Percentiles rank a stretch among this genome's conserved stretches.
These are phyloP conservation scores for Lucilia sericata DNA, from an alignment of 1,140 invertebrate species.

Conservation along the genomic window DNA sequence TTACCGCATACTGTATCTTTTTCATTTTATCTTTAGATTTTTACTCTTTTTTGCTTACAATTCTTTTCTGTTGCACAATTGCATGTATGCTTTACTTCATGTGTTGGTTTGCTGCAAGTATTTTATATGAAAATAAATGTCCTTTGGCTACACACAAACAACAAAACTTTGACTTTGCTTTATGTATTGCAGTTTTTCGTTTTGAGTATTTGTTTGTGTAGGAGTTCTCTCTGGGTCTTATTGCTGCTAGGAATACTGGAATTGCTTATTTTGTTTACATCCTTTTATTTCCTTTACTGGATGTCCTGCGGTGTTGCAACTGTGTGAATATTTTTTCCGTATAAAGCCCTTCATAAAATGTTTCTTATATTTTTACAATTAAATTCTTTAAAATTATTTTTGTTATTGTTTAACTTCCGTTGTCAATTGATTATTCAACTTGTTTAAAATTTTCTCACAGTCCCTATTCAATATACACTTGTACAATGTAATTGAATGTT, in stretches of 20 bases:
- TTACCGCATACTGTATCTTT: slow-evolving; percentile 28
- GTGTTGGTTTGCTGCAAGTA: not conserved
- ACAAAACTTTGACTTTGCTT: not conserved
- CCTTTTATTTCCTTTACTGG: not conserved
- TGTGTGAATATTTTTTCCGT: not conserved
- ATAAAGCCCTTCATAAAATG: not conserved
- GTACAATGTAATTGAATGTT: too few species aligned
- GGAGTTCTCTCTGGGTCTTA: not conserved
- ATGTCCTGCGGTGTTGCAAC: not conserved
- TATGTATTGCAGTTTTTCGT: not conserved
- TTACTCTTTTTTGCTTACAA: not conserved
- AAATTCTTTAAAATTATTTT: not conserved
- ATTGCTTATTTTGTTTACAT: not conserved
- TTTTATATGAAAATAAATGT: slow-evolving; percentile 4
- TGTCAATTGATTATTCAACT: not conserved
- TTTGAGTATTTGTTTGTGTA: not conserved
- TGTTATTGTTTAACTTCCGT: not conserved
- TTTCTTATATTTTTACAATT: not conserved
- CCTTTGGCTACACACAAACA: not conserved
- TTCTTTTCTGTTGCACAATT: not conserved
- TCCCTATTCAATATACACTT: too few species aligned
- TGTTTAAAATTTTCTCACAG: too few species aligned
- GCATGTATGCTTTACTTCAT: too few species aligned
- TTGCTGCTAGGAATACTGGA: not conserved
- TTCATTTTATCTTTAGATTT: not conserved